Conservation (phyloP, 2,113 vertebrate genomes). For the Kobus ellipsiprymnus region DNA sequence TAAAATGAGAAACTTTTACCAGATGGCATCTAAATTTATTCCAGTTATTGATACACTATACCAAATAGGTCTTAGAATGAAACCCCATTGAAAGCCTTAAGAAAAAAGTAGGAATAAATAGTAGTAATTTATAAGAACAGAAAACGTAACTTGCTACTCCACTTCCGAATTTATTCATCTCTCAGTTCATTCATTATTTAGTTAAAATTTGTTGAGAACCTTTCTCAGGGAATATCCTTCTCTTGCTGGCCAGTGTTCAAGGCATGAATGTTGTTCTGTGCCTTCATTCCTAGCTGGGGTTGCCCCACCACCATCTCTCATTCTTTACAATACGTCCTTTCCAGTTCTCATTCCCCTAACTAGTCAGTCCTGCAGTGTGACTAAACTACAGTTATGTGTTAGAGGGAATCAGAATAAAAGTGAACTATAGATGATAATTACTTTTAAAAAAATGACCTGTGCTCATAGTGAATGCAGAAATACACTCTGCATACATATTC, state of each 20-base stretch:
- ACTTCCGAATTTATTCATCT: background rate
- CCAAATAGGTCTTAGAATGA: background rate
- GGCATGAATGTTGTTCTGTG: accelerated
- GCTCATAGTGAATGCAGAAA: background rate
- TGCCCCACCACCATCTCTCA: background rate
- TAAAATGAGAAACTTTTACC: background rate
- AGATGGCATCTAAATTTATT: background rate
- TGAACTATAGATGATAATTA: background rate
- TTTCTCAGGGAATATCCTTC: background rate
- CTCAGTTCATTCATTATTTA: background rate
- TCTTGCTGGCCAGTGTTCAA: background rate
- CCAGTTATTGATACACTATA: background rate
- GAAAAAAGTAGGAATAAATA: background rate
- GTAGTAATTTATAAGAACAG: background rate
- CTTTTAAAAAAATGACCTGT: background rate
- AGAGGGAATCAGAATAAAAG: background rate
- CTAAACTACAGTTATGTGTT: background rate
- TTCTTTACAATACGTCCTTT: background rate
- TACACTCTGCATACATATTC: background rate
- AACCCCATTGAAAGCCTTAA: background rate
- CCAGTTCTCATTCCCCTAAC: background rate
- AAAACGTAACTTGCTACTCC: background rate
- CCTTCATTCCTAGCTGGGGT: background rate
- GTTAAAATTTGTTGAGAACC: background rate
- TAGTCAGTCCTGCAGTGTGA: background rate